Evolutionary conservation across 2,797 vertebrate genomes (phyloP).

Genomic region (Mus spretus): DNA sequence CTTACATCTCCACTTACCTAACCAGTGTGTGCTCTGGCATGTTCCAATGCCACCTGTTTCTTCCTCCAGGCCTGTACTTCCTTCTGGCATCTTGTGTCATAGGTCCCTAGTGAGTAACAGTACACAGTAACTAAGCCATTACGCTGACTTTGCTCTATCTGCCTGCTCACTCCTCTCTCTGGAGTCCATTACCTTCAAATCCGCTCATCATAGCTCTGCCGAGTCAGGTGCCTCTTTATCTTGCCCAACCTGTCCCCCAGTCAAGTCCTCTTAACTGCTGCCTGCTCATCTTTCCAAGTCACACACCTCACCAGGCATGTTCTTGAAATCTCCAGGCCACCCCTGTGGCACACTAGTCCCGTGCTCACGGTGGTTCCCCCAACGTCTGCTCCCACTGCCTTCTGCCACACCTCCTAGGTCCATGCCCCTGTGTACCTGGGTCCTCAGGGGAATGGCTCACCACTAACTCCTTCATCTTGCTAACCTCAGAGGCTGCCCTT

Average conservation of each 20-base stretch:
- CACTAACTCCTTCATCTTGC: not conserved
- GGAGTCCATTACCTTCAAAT: not conserved
- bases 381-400: not conserved
- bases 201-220: not conserved
- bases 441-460: not conserved
- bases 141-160: not conserved
- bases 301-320: too few relatives aligned
- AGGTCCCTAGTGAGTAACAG: not conserved
- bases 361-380: not conserved
- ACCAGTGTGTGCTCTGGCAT: rapidly evolving
- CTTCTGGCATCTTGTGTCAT: not conserved
- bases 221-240: not conserved
- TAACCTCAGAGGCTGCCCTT: not conserved
- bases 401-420: not conserved
- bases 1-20: not conserved
- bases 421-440: not conserved
- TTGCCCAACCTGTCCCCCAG: not conserved
- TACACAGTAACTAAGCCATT: not conserved
- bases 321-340: not conserved
- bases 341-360: rapidly evolving
- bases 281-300: not conserved
- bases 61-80: not conserved
- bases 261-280: not conserved
- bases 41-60: not conserved
- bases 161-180: not conserved